Conservation (phyloP, 2,113 vertebrate species). For the Platichthys stellatus region DNA sequence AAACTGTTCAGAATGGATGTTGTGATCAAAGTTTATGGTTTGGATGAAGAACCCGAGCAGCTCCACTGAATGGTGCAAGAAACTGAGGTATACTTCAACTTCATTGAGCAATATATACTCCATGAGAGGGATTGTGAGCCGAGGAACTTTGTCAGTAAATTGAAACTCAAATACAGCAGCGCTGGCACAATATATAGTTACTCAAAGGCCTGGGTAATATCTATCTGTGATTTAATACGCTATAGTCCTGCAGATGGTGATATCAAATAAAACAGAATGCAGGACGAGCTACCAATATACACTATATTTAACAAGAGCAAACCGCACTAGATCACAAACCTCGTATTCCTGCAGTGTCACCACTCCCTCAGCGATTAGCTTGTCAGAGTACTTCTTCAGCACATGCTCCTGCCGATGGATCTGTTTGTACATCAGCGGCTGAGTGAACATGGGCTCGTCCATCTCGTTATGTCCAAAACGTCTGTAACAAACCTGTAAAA, state of each 20-base stretch:
- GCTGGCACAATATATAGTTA: constrained; percentile 55
- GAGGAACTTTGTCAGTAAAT: constrained; percentile 63
- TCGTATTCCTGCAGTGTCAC: constrained; percentile 92
- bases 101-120: constrained; percentile 59
- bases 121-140: constrained; percentile 47
- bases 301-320: constrained; percentile 50
- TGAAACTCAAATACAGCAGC: constrained; percentile 59
- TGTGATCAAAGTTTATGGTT: constrained; percentile 50
- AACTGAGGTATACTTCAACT: constrained; percentile 50
- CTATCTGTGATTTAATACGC: constrained; percentile 67
- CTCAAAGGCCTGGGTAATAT: constrained; percentile 50
- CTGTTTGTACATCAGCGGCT: constrained; percentile 94
- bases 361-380: constrained; percentile 88
- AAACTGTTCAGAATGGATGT: constrained; percentile 51
- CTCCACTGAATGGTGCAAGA: constrained; percentile 43
- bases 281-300: constrained; percentile 46
- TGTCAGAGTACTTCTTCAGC: constrained; percentile 91
- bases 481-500: constrained; percentile 88
- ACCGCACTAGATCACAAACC: constrained; percentile 76
- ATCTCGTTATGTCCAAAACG: constrained; percentile 94
- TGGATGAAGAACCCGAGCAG: constrained; percentile 54
- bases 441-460: constrained; percentile 95
- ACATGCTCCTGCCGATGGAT: constrained; percentile 91
- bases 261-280: constrained; percentile 53
- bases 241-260: constrained; percentile 19